These are phyloP conservation scores for Rhizoglyphus robini DNA, from an alignment of 1,140 invertebrate genomes.

Conservation along the genomic window DNA sequence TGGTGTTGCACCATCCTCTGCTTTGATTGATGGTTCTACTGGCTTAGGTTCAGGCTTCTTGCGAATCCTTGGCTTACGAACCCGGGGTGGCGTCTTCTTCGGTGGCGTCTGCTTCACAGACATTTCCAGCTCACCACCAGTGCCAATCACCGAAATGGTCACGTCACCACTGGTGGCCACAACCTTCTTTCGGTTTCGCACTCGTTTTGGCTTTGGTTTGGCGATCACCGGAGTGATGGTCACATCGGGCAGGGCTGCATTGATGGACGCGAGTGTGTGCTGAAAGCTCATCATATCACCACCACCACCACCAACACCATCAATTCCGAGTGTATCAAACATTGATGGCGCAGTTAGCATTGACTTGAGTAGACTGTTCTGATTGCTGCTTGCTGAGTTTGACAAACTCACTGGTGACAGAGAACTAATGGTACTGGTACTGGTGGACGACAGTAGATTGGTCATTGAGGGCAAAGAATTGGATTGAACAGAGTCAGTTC, in stretches of 20 bases:
- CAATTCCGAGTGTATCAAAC: not conserved
- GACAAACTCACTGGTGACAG: not conserved
- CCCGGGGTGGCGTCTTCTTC: no score
- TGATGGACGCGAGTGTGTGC: not conserved
- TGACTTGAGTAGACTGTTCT: not conserved
- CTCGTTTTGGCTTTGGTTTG: not conserved
- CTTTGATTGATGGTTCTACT: no score
- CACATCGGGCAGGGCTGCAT: not conserved
- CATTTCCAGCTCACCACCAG: no score
- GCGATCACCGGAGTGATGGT: no score
- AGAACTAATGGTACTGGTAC: not conserved
- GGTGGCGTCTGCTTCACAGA: no score
- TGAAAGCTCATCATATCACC: not conserved
- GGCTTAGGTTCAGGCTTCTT: no score
- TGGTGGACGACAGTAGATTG: not conserved
- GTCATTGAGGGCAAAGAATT: not conserved
- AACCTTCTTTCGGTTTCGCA: not conserved
- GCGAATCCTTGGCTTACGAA: no score
- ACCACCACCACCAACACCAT: not conserved
- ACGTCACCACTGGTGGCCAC: not conserved
- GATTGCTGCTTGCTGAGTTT: not conserved
- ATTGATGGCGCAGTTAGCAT: not conserved
- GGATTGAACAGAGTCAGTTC: not conserved
- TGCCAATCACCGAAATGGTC: no score
- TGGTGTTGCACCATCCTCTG: no score